Base-by-base conservation (phyloP, 2,113 vertebrate genomes). In the Paratilapia polleni region DNA sequence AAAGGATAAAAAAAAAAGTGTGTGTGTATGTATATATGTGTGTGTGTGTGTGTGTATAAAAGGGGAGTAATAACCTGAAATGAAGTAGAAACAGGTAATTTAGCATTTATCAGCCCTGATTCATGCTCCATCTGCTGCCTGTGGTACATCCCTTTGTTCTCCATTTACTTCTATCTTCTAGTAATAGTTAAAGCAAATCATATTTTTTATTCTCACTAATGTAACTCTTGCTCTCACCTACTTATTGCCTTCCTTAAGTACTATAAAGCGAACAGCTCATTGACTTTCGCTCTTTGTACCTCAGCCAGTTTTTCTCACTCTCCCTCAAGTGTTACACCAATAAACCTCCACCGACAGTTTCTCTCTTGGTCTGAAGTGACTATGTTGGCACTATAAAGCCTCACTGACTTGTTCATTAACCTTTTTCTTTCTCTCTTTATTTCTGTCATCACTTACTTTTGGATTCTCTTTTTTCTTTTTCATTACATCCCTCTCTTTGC, bases 351-450 rank as follows among this genome's bases (percentile, higher is more conserved):
- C 5, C 34, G 5, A 38, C 81, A 28, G 22, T 49, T 22, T 47
- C 41, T 54, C 28, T 54, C 24, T 58, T 4, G 8, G 8, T 59
- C 38, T 81, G 38, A 59, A 36, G 49, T 54, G 81, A 83, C 78
- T 38, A 10, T n/a, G 22, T 20, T 41, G 56, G 8, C 56, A 12
- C 31, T 38, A n/a, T 73, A 38, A 82, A 61, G 43, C 59, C 77
- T n/a, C 78, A 58, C 1, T 75, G 81, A 87, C 59, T 56, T 4
- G 17, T 47, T 74, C 57, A 76, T 78, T 78, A 63, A 77, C 77
- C 47, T 17, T 19, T 43, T n/a, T 74, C 28, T 78, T 17, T 82
- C 31, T 20, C 12, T 73, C 28, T 58, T 24, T 59, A 77, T 54
- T 73, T 84, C 28, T 4, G 1, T 78, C 36, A 43, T 41, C 24